Conservation (phyloP, 2,113 vertebrate species). For the Sminthopsis crassicaudata region DNA sequence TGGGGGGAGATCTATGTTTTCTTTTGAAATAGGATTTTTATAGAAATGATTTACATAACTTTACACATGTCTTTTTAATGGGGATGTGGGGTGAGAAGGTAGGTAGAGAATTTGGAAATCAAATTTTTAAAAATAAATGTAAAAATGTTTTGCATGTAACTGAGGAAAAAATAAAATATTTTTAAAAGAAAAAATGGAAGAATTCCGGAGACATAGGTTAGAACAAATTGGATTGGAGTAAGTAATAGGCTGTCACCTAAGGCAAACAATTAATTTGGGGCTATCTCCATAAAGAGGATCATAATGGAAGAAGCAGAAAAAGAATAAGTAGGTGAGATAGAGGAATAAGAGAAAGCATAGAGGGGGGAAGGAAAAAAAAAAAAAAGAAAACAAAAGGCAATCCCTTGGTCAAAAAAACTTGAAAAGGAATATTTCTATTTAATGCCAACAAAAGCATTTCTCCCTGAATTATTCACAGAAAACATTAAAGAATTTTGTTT, state of each 20-base stretch:
- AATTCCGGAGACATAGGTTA: background rate
- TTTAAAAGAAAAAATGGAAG: background rate
- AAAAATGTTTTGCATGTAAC: no score
- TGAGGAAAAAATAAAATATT: no score
- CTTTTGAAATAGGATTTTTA: no score
- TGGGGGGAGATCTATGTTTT: no score
- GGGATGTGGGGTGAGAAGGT: no score
- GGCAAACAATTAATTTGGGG: background rate
- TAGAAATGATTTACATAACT: no score
- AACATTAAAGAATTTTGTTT: background rate
- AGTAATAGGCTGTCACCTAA: background rate
- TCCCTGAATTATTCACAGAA: background rate
- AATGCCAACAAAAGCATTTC: background rate
- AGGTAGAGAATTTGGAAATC: no score
- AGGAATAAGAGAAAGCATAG: background rate
- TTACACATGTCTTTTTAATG: no score
- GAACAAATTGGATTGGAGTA: no score
- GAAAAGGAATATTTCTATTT: background rate
- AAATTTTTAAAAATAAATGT: no score
- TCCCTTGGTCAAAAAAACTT: background rate
- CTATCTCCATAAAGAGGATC: background rate
- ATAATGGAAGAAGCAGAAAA: background rate
- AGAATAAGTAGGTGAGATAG: background rate
- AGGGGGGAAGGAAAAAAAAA: background rate
- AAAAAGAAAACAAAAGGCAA: background rate